Evolutionary conservation across 2,113 vertebrate species (phyloP).

Genomic region (Cettia cetti): DNA sequence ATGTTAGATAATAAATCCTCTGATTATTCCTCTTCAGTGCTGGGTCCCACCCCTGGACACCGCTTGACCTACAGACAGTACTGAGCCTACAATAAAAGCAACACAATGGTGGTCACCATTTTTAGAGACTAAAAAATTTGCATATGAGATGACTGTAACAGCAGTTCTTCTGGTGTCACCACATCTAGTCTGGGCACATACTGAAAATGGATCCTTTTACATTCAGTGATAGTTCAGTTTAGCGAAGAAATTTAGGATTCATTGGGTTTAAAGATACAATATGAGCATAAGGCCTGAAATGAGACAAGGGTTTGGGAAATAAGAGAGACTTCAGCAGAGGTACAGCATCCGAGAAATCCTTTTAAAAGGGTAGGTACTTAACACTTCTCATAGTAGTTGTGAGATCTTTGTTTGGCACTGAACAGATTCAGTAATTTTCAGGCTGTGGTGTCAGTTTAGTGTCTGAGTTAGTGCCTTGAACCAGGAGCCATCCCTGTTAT

Average conservation of each 20-base stretch:
- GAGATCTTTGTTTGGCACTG: not conserved
- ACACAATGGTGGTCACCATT: not conserved
- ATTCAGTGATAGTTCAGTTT: not conserved
- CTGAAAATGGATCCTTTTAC: not conserved
- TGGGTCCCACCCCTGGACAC: not conserved
- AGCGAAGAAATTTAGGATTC: not conserved
- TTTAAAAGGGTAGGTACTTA: not conserved
- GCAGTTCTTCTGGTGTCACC: not conserved
- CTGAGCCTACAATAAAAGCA: not conserved
- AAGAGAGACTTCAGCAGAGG: not conserved
- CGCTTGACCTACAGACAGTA: not conserved
- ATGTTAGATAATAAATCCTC: not conserved
- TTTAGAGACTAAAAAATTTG: not conserved
- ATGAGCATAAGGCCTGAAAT: not conserved
- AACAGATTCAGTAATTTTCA: not conserved
- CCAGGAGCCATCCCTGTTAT: not conserved
- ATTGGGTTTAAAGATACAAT: not conserved
- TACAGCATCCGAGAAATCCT: not conserved
- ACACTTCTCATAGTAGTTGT: not conserved
- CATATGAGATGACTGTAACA: not conserved
- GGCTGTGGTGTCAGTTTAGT: not conserved
- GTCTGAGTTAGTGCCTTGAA: not conserved
- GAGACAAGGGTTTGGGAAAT: not conserved
- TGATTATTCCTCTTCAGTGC: not conserved
- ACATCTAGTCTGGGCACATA: not conserved